Base-by-base conservation (phyloP, 2,113 vertebrate genomes). In the Sinocyclocheilus anophthalmus region DNA sequence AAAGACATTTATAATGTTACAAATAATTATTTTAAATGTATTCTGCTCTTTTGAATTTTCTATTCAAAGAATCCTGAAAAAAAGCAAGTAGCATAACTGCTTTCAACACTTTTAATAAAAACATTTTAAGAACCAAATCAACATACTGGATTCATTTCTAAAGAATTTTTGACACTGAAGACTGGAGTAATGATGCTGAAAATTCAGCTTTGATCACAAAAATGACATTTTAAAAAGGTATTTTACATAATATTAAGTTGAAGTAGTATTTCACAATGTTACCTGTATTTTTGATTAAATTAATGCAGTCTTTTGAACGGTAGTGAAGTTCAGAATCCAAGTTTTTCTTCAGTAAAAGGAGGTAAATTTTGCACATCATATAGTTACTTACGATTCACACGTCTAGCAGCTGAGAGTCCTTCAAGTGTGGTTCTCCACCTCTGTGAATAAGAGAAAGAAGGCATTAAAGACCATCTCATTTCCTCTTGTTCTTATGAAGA, bases 301-400 rank as follows among this genome's bases (percentile, higher is more conserved):
- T 37, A 37, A 70, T 20, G 1, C 14, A 70, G 67, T 30, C 30
- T 20, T 70, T 70, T 9, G 8, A 72, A 22, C 0, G 8, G 9
- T 11, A 39, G 33, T 39, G 33, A 70, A 39, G 33, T 39, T 22
- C 67, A 20, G 14, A 37, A 37, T 9, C 1, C 33, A 72, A 18
- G 18, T 39, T 22, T 4, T 72, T 11, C 69, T 39, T 22, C 9
- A 72, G 20, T n/a, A 42, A n/a, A 1, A 1, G 69, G 11, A 70
- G n/a, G 30, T 33, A 33, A 33, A 14, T 24, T 39, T 39, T 39
- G 39, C 39, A 42, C 42, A 1, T 9, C 42, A 42, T 42, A 2
- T 3, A 48, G 13, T 24, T 53, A 89, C 88, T 86, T 87, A 89
- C 88, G 86, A 87, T 67, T 89, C 88, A 82, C 26, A 57, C 20